Conservation (phyloP, 2,797 vertebrate species). For the Sylvilagus floridanus region DNA sequence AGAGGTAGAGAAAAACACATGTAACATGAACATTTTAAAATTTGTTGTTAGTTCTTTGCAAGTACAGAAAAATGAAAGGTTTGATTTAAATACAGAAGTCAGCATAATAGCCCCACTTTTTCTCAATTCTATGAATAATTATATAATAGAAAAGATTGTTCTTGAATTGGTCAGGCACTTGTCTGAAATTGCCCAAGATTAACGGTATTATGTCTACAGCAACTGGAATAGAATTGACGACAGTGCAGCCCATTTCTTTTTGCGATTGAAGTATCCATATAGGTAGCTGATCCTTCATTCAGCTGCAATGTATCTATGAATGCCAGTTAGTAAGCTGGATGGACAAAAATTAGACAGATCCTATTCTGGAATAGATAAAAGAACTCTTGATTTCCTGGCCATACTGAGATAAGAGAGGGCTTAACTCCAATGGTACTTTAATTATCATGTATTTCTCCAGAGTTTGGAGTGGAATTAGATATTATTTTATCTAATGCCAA, state of each 20-base stretch:
- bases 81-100: conserved; percentile 44
- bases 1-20: neutral
- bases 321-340: neutral
- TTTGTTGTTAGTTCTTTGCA: conserved; percentile 1
- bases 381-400: neutral
- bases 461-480: conserved; percentile 15
- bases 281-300: neutral
- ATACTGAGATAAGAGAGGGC: conserved; percentile 26
- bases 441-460: conserved; percentile 42
- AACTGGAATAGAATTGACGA: conserved; percentile 28
- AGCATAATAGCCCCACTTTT: neutral
- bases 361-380: neutral
- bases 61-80: neutral
- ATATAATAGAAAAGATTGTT: conserved; percentile 22
- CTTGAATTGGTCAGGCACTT: conserved; percentile 11
- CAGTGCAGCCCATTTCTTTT: neutral
- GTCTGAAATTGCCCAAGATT: conserved; percentile 52
- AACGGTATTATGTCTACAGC: neutral
- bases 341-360: neutral
- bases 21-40: conserved; percentile 31
- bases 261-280: neutral
- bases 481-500: conserved; percentile 53
- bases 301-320: neutral
- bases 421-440: conserved; percentile 27
- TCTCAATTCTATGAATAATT: conserved; percentile 55